Percentiles rank a stretch among this genome's conserved stretches.
These are phyloP conservation scores for Melinaea menophilus DNA, from an alignment of 2,888 invertebrate species.

Conservation along the genomic window DNA sequence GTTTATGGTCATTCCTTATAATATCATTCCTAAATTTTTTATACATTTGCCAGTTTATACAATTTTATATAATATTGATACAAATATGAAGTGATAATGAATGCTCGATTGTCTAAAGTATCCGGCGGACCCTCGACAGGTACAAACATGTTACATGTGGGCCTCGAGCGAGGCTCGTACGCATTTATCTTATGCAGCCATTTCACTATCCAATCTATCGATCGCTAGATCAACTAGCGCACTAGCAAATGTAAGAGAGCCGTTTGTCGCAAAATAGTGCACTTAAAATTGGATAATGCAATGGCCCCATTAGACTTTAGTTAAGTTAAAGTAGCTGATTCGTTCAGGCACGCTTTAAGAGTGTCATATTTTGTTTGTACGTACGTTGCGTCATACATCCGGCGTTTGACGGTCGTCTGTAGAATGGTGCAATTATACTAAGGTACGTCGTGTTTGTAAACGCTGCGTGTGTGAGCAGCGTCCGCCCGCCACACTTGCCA, in stretches of 20 bases:
- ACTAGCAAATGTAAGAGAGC: no score
- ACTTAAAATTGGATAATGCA: no score
- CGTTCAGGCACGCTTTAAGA: conserved; percentile 51
- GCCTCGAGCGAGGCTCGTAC: conserved; percentile 20
- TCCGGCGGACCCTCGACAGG: no score
- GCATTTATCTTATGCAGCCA: conserved; percentile 32
- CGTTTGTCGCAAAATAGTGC: no score
- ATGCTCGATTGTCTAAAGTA: no score
- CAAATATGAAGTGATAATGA: conserved; percentile 24
- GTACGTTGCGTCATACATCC: conserved; percentile 41
- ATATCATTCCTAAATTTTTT: conserved; percentile 48
- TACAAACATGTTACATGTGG: conserved; percentile 5
- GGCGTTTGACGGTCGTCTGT: conserved; percentile 1
- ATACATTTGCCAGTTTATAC: conserved; percentile 36
- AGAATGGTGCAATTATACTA: conserved; percentile 7
- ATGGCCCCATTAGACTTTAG: conserved; percentile 11
- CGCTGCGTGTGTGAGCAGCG: conserved; percentile 20
- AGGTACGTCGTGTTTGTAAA: background rate
- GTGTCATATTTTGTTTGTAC: conserved; percentile 56
- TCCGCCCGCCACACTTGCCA: conserved; percentile 61
- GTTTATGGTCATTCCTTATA: conserved; percentile 41
- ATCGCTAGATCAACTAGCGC: no score
- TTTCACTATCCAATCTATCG: no score
- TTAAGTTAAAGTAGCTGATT: conserved; percentile 32
- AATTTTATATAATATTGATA: conserved; percentile 36